Conservation (phyloP, 2,888 invertebrate species). For the Leptothorax acervorum region DNA sequence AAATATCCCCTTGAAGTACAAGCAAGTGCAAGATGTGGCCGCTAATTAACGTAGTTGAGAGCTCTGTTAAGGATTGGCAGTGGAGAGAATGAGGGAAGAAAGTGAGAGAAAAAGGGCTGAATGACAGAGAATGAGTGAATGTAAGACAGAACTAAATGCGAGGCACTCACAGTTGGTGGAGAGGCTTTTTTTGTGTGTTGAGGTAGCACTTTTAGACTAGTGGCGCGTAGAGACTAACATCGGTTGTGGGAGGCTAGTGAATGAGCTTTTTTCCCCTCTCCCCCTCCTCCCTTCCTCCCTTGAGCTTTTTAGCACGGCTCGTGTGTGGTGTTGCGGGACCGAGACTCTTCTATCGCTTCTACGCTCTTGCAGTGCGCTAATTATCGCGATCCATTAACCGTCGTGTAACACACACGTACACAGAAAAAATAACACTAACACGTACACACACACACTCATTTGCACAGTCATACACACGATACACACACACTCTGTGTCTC, state of each 20-base stretch:
- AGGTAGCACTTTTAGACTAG: conserved; percentile 76
- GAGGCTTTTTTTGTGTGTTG: conserved; percentile 69
- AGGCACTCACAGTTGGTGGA: conserved; percentile 66
- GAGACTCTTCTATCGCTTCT: conserved; percentile 56
- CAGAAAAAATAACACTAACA: not conserved
- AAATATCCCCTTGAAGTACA: conserved; percentile 75
- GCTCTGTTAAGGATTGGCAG: conserved; percentile 64
- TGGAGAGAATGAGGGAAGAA: conserved; percentile 48
- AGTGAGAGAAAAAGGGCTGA: conserved; percentile 46
- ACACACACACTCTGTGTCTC: conserved; percentile 23
- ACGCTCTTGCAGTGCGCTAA: conserved; percentile 53
- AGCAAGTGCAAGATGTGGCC: conserved; percentile 59
- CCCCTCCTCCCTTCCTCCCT: conserved; percentile 62
- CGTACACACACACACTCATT: not conserved
- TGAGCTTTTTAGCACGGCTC: conserved; percentile 73
- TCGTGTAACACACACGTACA: conserved; percentile 21
- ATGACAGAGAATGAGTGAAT: conserved; percentile 33
- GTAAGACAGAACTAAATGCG: conserved; percentile 58
- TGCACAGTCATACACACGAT: not conserved
- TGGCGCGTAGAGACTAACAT: conserved; percentile 74
- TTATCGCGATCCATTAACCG: conserved; percentile 49
- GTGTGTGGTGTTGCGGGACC: conserved; percentile 28
- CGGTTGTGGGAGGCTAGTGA: conserved; percentile 69
- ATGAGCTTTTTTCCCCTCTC: conserved; percentile 72
- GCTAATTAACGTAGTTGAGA: conserved; percentile 72